Percentiles rank a stretch among this genome's conserved stretches.
Evolutionary conservation across 1,140 invertebrate genomes (phyloP).

Genomic region (Pemphigus obesinymphae): DNA sequence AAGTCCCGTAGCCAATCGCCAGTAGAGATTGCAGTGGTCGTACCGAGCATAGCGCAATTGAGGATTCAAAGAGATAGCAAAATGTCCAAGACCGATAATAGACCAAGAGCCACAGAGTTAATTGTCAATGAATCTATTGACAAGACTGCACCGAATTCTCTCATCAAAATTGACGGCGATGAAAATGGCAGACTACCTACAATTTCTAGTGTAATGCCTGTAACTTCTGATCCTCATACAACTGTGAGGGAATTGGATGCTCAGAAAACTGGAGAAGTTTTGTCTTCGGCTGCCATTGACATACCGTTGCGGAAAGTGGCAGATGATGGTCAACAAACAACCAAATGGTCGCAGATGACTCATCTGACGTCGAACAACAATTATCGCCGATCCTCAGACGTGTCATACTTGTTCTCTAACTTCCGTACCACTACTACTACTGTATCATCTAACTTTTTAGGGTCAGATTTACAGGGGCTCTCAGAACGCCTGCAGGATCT

Average conservation of each 20-base stretch:
- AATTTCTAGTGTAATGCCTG: background rate
- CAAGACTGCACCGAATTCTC: too few relatives aligned
- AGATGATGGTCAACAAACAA: background rate
- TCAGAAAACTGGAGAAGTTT: too few relatives aligned
- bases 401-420: constrained; percentile 16
- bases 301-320: background rate
- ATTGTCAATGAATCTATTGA: too few relatives aligned
- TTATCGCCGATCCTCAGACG: background rate
- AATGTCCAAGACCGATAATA: background rate
- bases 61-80: background rate
- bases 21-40: background rate
- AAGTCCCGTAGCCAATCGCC: constrained; percentile 16
- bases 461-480: constrained; percentile 53
- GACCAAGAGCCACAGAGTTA: too few relatives aligned
- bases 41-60: background rate
- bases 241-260: too few relatives aligned
- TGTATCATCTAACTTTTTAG: background rate
- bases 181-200: too few relatives aligned
- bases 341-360: background rate
- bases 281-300: background rate
- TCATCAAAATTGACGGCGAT: background rate
- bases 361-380: background rate
- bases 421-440: background rate
- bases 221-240: too few relatives aligned
- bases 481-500: constrained; percentile 36